phyloP scores from a whole-genome alignment of 2,888 invertebrate genomes.

The Nephrotoma flavescens region DNA sequence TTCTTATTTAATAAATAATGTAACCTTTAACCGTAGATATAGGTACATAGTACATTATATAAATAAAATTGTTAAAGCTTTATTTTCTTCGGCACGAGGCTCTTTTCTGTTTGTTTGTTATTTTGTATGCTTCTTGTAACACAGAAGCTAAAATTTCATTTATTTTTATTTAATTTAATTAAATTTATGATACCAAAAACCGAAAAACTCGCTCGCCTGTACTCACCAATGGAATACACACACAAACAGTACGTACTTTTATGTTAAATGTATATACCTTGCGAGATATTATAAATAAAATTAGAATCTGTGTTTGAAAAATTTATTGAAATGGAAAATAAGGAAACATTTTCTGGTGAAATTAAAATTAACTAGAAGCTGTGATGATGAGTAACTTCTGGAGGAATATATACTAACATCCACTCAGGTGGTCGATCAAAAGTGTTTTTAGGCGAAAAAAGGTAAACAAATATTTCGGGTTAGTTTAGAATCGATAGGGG shows the following conservation, averaged over 20 bases:
- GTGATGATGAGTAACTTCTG: not conserved
- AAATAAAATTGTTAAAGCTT: not conserved
- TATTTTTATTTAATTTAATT: not conserved
- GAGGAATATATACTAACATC: not conserved
- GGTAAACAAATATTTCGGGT: not conserved
- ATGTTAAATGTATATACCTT: not conserved
- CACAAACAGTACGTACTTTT: not conserved
- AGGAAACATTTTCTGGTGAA: not conserved
- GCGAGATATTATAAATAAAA: not conserved
- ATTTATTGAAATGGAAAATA: not conserved
- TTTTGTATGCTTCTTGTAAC: not conserved
- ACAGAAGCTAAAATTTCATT: not conserved
- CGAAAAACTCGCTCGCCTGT: not conserved
- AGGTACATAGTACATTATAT: not conserved
- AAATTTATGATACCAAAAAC: not conserved
- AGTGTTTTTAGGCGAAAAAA: not conserved
- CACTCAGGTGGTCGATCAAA: not conserved
- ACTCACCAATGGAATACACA: not conserved
- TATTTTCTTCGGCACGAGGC: not conserved
- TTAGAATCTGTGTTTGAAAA: not conserved
- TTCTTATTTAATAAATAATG: not conserved
- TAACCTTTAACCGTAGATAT: not conserved
- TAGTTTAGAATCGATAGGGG: not conserved
- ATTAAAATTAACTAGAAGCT: not conserved
- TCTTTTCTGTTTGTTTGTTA: not conserved